Base-by-base conservation (phyloP, 2,797 vertebrate genomes). In the Rhinella marina region DNA sequence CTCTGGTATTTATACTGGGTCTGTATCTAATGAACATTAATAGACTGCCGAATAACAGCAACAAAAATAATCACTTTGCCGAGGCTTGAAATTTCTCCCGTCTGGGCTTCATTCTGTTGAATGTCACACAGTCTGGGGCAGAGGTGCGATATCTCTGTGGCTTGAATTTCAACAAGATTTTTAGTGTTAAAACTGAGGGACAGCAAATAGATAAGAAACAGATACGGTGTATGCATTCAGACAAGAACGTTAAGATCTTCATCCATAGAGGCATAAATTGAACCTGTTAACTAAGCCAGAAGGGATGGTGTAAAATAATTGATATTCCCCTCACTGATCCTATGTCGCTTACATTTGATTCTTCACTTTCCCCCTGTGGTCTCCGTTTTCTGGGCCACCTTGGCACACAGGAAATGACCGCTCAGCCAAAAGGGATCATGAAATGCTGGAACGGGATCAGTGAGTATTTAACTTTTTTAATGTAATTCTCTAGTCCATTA, bases 101-200 rank as follows among this genome's bases (percentile, higher is more conserved):
- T 78, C 81, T 79, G 59, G 73, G 21, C 48, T 56, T 84, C 61
- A 54, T 78, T 78, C 81, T 50, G 14, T 17, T 88, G 72, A 88
- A 88, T 88, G 81, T 88, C 81, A 88, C 79, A 82, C 29, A 84
- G 87, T 84, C 87, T 88, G 81, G 87, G 75, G 73, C 81, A 84
- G 52, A 76, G 87, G 61, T 78, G 25, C 19, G 8, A 11, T 48
- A 68, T 68, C 27, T 19, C 10, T 13, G 59, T 19, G 76, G 19
- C 50, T 61, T 0, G 66, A 70, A 87, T 73, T 52, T 73, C 73
- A 81, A 87, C 29, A 13, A 86, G 78, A 66, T 17, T 2, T 72
- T 25, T 29, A 9, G 54, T 75, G 29, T 17, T 61, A 85, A 48
- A 50, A 10, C 9, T 61, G 14, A 48, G 52, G 70, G 7, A 52